These are phyloP conservation scores for Dromas ardeola DNA, from an alignment of 2,113 vertebrate genomes.

Conservation along the genomic window DNA sequence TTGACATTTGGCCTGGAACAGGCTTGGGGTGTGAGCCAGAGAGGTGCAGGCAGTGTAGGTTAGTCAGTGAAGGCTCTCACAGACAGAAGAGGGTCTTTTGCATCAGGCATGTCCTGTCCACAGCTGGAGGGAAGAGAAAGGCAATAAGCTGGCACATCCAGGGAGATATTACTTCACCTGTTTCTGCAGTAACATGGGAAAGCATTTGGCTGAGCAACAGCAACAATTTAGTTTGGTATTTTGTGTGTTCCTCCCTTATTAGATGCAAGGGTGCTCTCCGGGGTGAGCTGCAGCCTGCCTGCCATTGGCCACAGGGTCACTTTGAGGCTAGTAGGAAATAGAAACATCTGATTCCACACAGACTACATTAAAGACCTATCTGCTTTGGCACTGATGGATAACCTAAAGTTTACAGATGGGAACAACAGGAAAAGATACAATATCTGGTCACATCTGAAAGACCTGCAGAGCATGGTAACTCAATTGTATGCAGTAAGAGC, in stretches of 20 bases:
- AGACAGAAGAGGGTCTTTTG: neutral
- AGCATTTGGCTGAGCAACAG: neutral
- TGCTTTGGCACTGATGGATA: conserved; percentile 44
- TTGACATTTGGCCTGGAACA: neutral
- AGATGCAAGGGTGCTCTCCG: neutral
- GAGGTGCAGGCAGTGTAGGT: neutral
- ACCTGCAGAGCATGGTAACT: conserved; percentile 41
- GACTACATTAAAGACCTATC: conserved; percentile 9
- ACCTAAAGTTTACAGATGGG: neutral
- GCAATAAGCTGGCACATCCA: neutral
- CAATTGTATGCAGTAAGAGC: neutral
- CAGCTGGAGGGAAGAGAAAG: neutral
- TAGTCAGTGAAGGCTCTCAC: neutral
- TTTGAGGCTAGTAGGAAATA: conserved; percentile 14
- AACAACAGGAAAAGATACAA: conserved; percentile 42
- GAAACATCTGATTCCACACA: neutral
- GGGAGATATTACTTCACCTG: neutral
- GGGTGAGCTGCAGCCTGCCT: neutral
- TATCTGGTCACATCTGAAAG: conserved; percentile 44
- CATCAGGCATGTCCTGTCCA: neutral
- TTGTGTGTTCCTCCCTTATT: neutral
- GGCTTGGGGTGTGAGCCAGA: neutral
- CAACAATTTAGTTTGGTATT: neutral
- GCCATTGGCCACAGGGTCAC: conserved; percentile 2
- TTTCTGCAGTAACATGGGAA: neutral